Conservation (phyloP, 2,888 invertebrate species). For the Zele albiditarsus region DNA sequence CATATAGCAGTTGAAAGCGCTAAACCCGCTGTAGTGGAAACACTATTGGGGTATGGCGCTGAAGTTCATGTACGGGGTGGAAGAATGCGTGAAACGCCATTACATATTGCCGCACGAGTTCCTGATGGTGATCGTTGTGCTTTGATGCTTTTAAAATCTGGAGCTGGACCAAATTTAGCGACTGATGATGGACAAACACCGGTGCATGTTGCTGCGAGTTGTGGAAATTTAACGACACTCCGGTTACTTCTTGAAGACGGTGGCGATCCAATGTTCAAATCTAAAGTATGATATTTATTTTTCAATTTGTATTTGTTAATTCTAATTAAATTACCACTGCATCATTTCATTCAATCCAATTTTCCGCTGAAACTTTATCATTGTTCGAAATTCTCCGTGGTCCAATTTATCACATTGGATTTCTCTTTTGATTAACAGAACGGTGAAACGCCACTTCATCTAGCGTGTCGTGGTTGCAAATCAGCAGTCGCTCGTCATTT, state of each 20-base stretch:
- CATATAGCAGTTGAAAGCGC: slow-evolving; percentile 97
- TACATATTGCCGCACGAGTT: slow-evolving; percentile 97
- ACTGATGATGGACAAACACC: slow-evolving; percentile 98
- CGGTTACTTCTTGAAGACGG: slow-evolving; percentile 92
- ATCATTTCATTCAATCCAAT: too few relatives aligned
- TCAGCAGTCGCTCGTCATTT: slow-evolving; percentile 91
- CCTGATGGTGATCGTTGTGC: slow-evolving; percentile 95
- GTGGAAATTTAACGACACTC: slow-evolving; percentile 91
- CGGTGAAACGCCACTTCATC: slow-evolving; percentile 96
- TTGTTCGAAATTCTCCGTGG: too few relatives aligned
- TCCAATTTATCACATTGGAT: too few relatives aligned
- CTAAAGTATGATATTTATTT: slow-evolving; percentile 79
- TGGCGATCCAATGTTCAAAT: slow-evolving; percentile 93
- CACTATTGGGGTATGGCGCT: slow-evolving; percentile 95
- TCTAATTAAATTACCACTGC: too few relatives aligned
- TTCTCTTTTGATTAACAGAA: slow-evolving; percentile 74
- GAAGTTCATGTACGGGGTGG: slow-evolving; percentile 97
- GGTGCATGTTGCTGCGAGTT: slow-evolving; percentile 94
- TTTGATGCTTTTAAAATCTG: slow-evolving; percentile 97
- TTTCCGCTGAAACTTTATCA: too few relatives aligned
- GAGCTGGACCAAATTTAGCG: slow-evolving; percentile 95
- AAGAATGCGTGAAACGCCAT: slow-evolving; percentile 91
- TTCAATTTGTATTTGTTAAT: too few relatives aligned
- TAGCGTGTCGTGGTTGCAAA: slow-evolving; percentile 90
- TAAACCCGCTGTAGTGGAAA: slow-evolving; percentile 95